Conservation (phyloP, 2,113 vertebrate genomes). For the Nyctibius bracteatus region DNA sequence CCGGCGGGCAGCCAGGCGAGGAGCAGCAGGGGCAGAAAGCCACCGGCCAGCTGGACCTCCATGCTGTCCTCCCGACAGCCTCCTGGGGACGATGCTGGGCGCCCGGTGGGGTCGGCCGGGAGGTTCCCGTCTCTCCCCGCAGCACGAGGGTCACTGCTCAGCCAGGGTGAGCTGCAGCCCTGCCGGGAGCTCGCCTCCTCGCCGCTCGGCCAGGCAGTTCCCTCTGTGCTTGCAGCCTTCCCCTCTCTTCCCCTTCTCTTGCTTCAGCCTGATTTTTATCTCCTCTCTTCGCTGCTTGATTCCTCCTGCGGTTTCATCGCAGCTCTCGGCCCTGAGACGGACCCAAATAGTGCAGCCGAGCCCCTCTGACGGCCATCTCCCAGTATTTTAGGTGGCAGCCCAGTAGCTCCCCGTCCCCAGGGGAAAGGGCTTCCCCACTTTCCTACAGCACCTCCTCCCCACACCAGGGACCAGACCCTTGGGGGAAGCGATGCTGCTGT, state of each 20-base stretch:
- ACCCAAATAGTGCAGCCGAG: fast-evolving
- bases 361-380: background rate
- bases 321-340: fast-evolving
- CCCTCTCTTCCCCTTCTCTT: background rate
- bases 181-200: fast-evolving
- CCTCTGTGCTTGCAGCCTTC: background rate
- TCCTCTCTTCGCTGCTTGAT: background rate
- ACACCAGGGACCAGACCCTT: fast-evolving
- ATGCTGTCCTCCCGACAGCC: background rate
- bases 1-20: background rate
- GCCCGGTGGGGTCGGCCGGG: fast-evolving
- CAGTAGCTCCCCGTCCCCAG: background rate
- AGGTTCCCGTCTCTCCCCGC: fast-evolving
- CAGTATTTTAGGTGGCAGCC: background rate
- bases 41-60: background rate
- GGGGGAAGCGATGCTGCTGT: background rate
- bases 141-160: fast-evolving
- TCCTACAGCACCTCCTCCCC: background rate
- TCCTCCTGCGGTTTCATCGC: background rate
- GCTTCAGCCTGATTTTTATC: background rate
- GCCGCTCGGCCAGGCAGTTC: background rate
- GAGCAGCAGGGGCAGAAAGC: background rate
- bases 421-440: background rate
- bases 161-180: background rate
- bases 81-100: fast-evolving